Conservation (phyloP, 1,140 invertebrate genomes). For the Hypothenemus hampei region DNA sequence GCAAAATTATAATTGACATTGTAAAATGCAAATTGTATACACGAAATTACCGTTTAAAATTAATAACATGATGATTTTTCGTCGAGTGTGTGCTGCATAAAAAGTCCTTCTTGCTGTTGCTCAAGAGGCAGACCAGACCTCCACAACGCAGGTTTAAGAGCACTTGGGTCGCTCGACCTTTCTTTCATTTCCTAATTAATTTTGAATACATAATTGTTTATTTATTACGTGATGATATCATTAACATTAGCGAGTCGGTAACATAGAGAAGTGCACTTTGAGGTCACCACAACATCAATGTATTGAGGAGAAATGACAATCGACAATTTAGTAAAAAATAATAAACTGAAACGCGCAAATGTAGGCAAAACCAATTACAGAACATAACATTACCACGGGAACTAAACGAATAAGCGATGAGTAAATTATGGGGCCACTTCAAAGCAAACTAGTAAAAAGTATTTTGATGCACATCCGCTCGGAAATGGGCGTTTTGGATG, state of each 20-base stretch:
- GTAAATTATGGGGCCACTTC: background rate
- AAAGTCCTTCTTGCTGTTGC: conserved; percentile 8
- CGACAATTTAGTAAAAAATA: background rate
- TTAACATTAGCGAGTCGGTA: conserved; percentile 5
- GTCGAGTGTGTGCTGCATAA: background rate
- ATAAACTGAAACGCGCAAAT: background rate
- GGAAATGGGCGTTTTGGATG: background rate
- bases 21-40: no score
- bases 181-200: conserved; percentile 12
- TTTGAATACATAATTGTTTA: conserved; percentile 9
- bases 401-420: background rate
- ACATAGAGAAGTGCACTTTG: background rate
- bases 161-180: conserved; percentile 3
- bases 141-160: conserved; percentile 3
- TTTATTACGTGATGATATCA: background rate
- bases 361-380: background rate
- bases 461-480: background rate
- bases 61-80: no score
- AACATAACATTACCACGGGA: background rate
- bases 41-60: no score
- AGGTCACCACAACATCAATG: background rate
- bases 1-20: no score
- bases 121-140: conserved; percentile 11
- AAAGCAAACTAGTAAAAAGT: background rate
- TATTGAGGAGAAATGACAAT: background rate